Conservation (phyloP, 2,888 invertebrate species). For the Aquatica leii region DNA sequence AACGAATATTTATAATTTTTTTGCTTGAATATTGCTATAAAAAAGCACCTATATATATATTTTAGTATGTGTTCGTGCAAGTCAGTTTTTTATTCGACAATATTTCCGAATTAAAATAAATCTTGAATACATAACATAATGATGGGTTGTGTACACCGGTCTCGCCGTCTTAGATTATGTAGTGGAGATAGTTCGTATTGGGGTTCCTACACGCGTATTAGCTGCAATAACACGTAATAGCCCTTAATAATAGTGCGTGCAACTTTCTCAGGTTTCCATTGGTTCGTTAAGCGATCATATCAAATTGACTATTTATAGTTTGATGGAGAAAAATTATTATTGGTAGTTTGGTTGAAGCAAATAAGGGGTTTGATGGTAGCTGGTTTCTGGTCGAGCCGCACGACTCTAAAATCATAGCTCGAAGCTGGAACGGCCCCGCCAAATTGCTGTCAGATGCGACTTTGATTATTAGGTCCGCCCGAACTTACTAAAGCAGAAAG, state of each 20-base stretch:
- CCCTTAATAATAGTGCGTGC: slow-evolving; percentile 62
- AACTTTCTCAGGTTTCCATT: slow-evolving; percentile 54
- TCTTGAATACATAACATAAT: slow-evolving; percentile 54
- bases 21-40: no score
- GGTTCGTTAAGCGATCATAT: slow-evolving; percentile 58
- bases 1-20: no score
- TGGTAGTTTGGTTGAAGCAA: slow-evolving; percentile 58
- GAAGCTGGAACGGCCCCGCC: slow-evolving; percentile 48
- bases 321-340: slow-evolving; percentile 62
- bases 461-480: slow-evolving; percentile 58
- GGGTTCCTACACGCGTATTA: slow-evolving; percentile 58
- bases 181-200: slow-evolving; percentile 55
- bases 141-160: slow-evolving; percentile 53
- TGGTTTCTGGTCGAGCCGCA: slow-evolving; percentile 51
- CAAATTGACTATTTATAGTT: slow-evolving; percentile 61
- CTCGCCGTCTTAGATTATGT: slow-evolving; percentile 54
- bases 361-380: slow-evolving; percentile 55
- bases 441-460: slow-evolving; percentile 59
- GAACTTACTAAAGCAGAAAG: slow-evolving; percentile 48
- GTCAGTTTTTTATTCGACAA: not conserved
- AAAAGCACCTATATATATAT: no score
- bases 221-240: slow-evolving; percentile 62
- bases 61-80: no score
- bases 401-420: slow-evolving; percentile 58
- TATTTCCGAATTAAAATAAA: slow-evolving; percentile 1